These are phyloP conservation scores for Neodiprion pinetum DNA, from an alignment of 1,140 invertebrate species.

Conservation along the genomic window DNA sequence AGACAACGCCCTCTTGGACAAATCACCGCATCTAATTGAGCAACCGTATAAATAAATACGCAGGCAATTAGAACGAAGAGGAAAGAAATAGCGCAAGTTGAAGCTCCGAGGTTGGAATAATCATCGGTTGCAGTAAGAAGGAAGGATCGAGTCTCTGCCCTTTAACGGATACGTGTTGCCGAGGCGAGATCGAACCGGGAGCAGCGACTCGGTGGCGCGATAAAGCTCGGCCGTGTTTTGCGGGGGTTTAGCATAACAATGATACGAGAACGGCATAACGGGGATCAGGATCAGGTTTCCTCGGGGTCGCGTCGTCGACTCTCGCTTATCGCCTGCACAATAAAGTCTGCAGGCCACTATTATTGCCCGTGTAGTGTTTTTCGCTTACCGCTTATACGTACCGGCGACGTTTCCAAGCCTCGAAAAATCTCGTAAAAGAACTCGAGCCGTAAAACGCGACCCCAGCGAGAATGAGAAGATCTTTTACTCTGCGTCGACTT, in stretches of 20 bases:
- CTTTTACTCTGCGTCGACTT: neutral
- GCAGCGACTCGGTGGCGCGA: neutral
- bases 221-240: constrained; percentile 1
- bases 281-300: constrained; percentile 27
- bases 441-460: neutral
- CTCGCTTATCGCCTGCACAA: neutral
- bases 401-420: neutral
- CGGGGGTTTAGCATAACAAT: constrained; percentile 30
- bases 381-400: neutral
- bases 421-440: neutral
- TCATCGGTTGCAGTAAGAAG: too few species aligned
- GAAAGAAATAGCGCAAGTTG: too few species aligned
- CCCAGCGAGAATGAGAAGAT: neutral
- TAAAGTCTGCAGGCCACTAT: constrained; percentile 2
- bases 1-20: too few species aligned
- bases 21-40: too few species aligned
- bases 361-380: constrained; percentile 1
- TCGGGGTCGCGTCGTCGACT: constrained; percentile 17
- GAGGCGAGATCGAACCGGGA: too few species aligned
- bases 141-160: too few species aligned
- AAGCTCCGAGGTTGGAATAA: too few species aligned
- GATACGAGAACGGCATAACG: neutral
- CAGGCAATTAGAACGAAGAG: too few species aligned
- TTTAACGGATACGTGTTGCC: too few species aligned
- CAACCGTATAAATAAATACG: too few species aligned